Evolutionary conservation across 1,140 invertebrate species (phyloP).

Genomic region (Brachionus koreanus): DNA sequence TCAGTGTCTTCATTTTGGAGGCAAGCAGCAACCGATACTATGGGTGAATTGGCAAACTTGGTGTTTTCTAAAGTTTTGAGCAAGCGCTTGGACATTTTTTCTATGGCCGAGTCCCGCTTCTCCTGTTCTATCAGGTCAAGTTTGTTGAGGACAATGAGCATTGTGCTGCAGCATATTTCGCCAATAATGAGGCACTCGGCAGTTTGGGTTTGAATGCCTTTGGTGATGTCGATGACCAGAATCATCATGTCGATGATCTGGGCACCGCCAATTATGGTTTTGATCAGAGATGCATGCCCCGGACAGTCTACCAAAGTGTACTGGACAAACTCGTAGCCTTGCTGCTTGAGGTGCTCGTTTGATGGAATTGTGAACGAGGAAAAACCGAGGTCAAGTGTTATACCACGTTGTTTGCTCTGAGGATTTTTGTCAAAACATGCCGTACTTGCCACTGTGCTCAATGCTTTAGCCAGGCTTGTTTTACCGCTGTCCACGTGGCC

Average conservation of each 20-base stretch:
- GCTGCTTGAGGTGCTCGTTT: slow-evolving; percentile 56
- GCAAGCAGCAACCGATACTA: slow-evolving; percentile 64
- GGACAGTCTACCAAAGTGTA: slow-evolving; percentile 76
- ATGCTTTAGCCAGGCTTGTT: slow-evolving; percentile 68
- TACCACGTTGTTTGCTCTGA: slow-evolving; percentile 71
- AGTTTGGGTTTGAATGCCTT: slow-evolving; percentile 75
- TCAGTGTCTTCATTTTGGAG: slow-evolving; percentile 53
- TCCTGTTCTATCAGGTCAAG: slow-evolving; percentile 65
- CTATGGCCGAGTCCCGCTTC: slow-evolving; percentile 60
- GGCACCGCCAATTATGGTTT: slow-evolving; percentile 72
- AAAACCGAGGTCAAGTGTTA: slow-evolving; percentile 74
- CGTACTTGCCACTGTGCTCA: slow-evolving; percentile 69
- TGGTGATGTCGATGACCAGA: slow-evolving; percentile 70
- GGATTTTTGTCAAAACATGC: slow-evolving; percentile 75
- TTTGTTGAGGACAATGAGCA: slow-evolving; percentile 73
- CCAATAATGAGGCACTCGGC: slow-evolving; percentile 74
- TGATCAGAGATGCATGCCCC: slow-evolving; percentile 72
- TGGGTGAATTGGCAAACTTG: slow-evolving; percentile 62
- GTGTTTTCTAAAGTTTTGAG: slow-evolving; percentile 64
- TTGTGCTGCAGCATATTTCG: slow-evolving; percentile 66
- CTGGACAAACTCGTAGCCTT: slow-evolving; percentile 59
- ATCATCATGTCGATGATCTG: slow-evolving; percentile 76
- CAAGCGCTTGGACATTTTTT: slow-evolving; percentile 63
- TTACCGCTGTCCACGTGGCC: slow-evolving; percentile 77
- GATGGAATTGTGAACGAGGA: slow-evolving; percentile 61